Percentiles rank a stretch among this genome's conserved stretches.
phyloP scores from a whole-genome alignment of 2,888 invertebrate species.

The Drosophila pseudotalamancana region DNA sequence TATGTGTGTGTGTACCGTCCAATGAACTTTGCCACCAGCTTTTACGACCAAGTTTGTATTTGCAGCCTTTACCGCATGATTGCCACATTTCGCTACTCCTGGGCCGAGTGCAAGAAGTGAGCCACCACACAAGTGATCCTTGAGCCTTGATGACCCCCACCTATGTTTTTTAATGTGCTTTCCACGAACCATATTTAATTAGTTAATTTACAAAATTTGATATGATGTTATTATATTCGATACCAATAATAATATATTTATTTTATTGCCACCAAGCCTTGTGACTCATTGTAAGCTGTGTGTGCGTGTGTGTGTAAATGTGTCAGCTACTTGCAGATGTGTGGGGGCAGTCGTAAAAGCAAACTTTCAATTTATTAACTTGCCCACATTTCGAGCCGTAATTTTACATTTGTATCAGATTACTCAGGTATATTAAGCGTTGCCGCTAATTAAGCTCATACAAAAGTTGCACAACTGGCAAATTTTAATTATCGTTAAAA shows the following conservation, averaged over 20 bases:
- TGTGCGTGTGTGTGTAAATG: conserved; percentile 8
- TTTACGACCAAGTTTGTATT: conserved; percentile 64
- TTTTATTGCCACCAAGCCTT: conserved; percentile 17
- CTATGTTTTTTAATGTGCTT: conserved; percentile 9
- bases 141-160: conserved; percentile 29
- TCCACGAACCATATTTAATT: conserved; percentile 38
- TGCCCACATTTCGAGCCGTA: not conserved
- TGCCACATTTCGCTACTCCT: conserved; percentile 75
- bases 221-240: conserved; percentile 29
- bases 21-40: conserved; percentile 29
- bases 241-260: conserved; percentile 39
- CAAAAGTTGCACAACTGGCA: not conserved
- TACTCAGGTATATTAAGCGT: conserved; percentile 1
- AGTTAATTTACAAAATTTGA: conserved; percentile 28
- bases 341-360: conserved; percentile 2
- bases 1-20: conserved; percentile 26
- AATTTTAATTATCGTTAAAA: conserved; percentile 6
- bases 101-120: conserved; percentile 71
- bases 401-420: not conserved
- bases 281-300: conserved; percentile 22
- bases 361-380: conserved; percentile 15
- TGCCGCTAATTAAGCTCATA: not conserved
- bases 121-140: no score
- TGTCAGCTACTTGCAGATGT: conserved; percentile 3
- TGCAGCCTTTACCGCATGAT: conserved; percentile 80